Conservation (phyloP, 2,797 vertebrate species). For the Molossus molossus region DNA sequence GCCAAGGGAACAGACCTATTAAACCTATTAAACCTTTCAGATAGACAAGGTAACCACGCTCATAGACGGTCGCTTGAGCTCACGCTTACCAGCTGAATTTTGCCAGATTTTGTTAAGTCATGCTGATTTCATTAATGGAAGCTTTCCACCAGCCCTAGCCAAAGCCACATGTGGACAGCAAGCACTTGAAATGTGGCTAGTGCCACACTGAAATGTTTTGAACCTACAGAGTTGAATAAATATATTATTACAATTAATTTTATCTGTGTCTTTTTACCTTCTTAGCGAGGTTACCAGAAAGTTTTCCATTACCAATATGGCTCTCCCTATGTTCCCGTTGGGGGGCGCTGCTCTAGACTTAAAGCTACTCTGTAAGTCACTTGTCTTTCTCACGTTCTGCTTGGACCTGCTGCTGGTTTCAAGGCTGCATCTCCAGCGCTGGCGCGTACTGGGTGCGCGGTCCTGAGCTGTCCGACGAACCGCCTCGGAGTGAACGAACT, state of each 20-base stretch:
- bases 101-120: background rate
- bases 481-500: background rate
- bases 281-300: background rate
- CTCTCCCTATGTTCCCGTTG: too few relatives aligned
- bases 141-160: background rate
- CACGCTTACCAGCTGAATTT: background rate
- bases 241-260: too few relatives aligned
- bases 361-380: background rate
- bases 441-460: background rate
- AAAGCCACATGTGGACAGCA: background rate
- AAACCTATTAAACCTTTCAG: background rate
- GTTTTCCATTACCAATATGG: background rate
- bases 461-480: rapidly evolving
- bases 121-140: background rate
- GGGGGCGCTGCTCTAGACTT: background rate
- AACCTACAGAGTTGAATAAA: background rate
- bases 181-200: background rate
- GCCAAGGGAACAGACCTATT: background rate
- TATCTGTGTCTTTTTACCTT: background rate
- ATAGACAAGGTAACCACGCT: too few relatives aligned
- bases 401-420: rapidly evolving
- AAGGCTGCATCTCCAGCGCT: background rate
- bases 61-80: background rate
- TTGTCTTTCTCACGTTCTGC: background rate
- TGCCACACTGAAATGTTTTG: background rate